Conservation (phyloP, 1,140 invertebrate genomes). For the Danaus melanippus region DNA sequence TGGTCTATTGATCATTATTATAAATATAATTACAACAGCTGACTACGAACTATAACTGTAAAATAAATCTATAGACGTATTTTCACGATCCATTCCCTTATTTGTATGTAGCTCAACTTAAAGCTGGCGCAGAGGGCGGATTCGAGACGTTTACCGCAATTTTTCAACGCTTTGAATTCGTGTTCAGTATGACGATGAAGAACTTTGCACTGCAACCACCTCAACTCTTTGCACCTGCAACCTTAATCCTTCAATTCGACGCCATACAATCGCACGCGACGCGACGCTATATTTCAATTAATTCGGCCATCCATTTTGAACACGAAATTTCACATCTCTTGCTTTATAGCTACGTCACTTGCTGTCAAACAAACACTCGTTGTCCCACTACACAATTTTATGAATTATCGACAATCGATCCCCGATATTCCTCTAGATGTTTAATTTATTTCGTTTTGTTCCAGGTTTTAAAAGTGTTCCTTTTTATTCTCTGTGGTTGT, state of each 20-base stretch:
- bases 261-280: conserved; percentile 49
- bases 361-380: conserved; percentile 30
- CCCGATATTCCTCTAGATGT: too few relatives aligned
- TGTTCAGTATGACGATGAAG: conserved; percentile 54
- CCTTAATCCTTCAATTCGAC: conserved; percentile 59
- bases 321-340: conserved; percentile 43
- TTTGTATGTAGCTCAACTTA: conserved; percentile 58
- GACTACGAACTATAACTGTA: too few relatives aligned
- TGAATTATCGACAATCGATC: conserved; percentile 6
- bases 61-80: conserved; percentile 4
- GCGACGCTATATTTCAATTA: conserved; percentile 67
- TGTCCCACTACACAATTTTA: conserved; percentile 16
- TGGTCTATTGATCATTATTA: too few relatives aligned
- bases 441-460: too few relatives aligned
- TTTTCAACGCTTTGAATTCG: conserved; percentile 63
- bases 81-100: conserved; percentile 23
- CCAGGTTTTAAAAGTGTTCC: too few relatives aligned
- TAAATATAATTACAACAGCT: too few relatives aligned
- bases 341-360: conserved; percentile 34
- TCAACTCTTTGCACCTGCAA: conserved; percentile 43
- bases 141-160: conserved; percentile 60
- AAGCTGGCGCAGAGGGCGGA: conserved; percentile 44
- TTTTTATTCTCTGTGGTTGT: too few relatives aligned
- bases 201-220: conserved; percentile 35
- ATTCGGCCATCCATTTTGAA: conserved; percentile 57